Evolutionary conservation across 1,140 invertebrate genomes (phyloP).

Genomic region (Megalopta genalis): DNA sequence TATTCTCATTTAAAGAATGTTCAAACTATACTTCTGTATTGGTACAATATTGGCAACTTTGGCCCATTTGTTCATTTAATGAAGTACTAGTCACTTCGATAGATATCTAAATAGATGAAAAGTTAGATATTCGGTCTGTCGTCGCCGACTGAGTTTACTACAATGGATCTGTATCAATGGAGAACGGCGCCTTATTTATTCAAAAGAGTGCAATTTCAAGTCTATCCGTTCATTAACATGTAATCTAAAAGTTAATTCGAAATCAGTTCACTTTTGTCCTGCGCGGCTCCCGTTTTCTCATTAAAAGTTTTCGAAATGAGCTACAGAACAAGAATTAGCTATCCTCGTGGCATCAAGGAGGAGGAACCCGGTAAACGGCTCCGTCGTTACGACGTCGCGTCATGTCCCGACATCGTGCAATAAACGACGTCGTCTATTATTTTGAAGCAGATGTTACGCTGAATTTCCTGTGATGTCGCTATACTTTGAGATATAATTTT

Average conservation of each 20-base stretch:
- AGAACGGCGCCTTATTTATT: background rate
- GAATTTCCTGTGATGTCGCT: constrained; percentile 1
- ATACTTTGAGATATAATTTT: background rate
- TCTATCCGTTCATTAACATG: constrained; percentile 22
- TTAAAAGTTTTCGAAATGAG: constrained; percentile 25
- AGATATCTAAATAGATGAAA: too few species aligned
- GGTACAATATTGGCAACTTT: too few species aligned
- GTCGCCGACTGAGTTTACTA: too few species aligned
- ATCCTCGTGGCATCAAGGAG: constrained; percentile 4
- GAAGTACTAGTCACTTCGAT: too few species aligned
- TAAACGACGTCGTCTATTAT: constrained; percentile 34
- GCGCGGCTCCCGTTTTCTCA: constrained; percentile 6
- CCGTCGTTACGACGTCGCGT: background rate
- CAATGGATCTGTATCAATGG: background rate
- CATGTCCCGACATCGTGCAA: constrained; percentile 12
- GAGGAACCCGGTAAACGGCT: constrained; percentile 4
- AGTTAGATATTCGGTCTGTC: too few species aligned
- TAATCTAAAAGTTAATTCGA: constrained; percentile 7
- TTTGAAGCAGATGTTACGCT: background rate
- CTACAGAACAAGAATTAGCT: constrained; percentile 1
- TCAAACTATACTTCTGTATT: too few species aligned
- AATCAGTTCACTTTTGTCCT: constrained; percentile 5
- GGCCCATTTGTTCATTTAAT: too few species aligned
- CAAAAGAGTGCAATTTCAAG: constrained; percentile 14
- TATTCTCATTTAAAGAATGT: too few species aligned